Percentiles rank a stretch among this genome's conserved stretches.
These are phyloP conservation scores for Seladonia tumulorum DNA, from an alignment of 2,888 invertebrate species.

Conservation along the genomic window DNA sequence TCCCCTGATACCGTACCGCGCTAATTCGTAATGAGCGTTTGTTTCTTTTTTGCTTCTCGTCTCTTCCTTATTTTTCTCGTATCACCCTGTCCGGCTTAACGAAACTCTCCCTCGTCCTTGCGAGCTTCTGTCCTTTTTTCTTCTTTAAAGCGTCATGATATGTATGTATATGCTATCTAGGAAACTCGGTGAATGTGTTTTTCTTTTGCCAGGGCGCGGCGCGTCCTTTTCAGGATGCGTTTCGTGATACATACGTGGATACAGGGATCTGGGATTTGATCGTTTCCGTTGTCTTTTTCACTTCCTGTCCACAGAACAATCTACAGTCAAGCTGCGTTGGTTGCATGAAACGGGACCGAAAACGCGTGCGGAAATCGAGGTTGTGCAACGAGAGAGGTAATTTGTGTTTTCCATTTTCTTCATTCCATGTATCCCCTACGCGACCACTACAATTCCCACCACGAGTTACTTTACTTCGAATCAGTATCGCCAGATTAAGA, in stretches of 20 bases:
- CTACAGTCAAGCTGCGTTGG: neutral
- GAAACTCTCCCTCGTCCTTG: neutral
- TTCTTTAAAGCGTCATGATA: constrained; percentile 48
- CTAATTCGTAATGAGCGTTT: constrained; percentile 43
- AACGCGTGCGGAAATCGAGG: neutral
- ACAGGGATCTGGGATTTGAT: neutral
- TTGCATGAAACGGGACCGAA: neutral
- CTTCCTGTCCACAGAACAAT: neutral
- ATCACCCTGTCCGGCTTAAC: neutral
- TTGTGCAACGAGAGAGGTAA: neutral
- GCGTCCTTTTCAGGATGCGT: neutral
- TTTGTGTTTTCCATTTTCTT: too few species aligned
- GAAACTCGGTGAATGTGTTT: constrained; percentile 21
- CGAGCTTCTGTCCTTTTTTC: neutral
- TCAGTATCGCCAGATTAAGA: too few species aligned
- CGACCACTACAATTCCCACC: neutral
- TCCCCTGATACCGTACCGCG: constrained; percentile 64
- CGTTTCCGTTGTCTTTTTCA: neutral
- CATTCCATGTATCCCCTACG: too few species aligned
- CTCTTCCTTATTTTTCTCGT: neutral
- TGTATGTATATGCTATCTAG: constrained; percentile 50
- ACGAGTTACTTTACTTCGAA: neutral
- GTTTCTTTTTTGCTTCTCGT: neutral
- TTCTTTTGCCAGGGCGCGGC: neutral
- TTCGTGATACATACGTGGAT: neutral